phyloP scores from a whole-genome alignment of 2,113 vertebrate genomes.

The Xenopus laevis region DNA sequence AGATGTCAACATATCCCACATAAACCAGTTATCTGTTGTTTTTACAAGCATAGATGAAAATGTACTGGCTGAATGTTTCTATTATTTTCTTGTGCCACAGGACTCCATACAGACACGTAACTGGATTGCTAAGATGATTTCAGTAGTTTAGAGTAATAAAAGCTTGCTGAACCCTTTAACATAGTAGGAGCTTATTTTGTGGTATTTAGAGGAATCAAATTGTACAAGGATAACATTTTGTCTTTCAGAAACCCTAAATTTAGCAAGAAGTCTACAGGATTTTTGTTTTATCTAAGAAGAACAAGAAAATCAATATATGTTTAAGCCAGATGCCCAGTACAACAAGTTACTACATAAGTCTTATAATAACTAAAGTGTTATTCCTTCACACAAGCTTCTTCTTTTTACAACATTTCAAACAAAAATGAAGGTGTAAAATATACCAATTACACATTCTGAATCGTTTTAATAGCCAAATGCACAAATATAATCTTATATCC shows the following conservation, averaged over 20 bases:
- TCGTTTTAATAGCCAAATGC: no score
- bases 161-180: neutral
- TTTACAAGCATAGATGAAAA: no score
- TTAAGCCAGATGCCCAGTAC: neutral
- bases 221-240: neutral
- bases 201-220: neutral
- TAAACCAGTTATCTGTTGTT: no score
- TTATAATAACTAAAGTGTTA: neutral
- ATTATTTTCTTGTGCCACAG: no score
- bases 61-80: no score
- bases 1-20: no score
- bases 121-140: neutral
- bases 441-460: no score
- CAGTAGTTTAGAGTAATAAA: neutral
- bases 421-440: no score
- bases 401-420: no score
- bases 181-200: neutral
- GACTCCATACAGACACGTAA: neutral
- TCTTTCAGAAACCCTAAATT: neutral
- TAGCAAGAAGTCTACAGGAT: neutral
- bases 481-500: no score
- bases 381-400: no score
- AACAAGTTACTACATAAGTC: neutral
- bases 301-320: conserved; percentile 5
- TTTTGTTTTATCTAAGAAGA: neutral